These are phyloP conservation scores for Drosophila eohydei DNA, from an alignment of 2,888 invertebrate genomes.

Conservation along the genomic window DNA sequence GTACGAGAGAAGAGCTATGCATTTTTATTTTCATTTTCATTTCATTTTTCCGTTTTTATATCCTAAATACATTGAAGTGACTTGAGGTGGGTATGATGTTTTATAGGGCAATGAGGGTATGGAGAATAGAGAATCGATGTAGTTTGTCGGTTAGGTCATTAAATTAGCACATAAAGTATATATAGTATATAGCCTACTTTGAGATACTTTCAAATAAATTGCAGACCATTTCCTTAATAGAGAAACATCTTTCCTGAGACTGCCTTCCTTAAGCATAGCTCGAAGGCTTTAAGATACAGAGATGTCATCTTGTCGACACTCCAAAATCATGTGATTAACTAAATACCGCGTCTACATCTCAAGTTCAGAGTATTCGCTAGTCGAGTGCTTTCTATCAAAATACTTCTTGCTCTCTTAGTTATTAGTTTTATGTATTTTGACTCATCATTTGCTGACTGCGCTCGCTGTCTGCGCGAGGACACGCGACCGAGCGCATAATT, in stretches of 20 bases:
- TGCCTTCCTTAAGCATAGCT: not conserved
- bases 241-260: no score
- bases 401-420: not conserved
- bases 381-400: not conserved
- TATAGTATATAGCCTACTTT: not conserved
- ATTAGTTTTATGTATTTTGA: constrained; percentile 71
- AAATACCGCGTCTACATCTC: no score
- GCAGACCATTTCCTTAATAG: no score
- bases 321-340: not conserved
- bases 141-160: no score
- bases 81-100: not conserved
- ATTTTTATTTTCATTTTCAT: constrained; percentile 28
- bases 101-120: no score
- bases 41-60: constrained; percentile 5
- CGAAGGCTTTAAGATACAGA: not conserved
- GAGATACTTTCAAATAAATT: no score
- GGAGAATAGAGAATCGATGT: no score
- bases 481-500: constrained; percentile 80
- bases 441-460: constrained; percentile 64
- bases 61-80: no score
- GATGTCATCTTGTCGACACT: no score
- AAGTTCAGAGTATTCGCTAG: not conserved
- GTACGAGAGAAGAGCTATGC: constrained; percentile 17
- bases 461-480: constrained; percentile 38
- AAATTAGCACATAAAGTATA: no score